Conservation (phyloP, 2,797 vertebrate genomes). For the Lophius americanus region DNA sequence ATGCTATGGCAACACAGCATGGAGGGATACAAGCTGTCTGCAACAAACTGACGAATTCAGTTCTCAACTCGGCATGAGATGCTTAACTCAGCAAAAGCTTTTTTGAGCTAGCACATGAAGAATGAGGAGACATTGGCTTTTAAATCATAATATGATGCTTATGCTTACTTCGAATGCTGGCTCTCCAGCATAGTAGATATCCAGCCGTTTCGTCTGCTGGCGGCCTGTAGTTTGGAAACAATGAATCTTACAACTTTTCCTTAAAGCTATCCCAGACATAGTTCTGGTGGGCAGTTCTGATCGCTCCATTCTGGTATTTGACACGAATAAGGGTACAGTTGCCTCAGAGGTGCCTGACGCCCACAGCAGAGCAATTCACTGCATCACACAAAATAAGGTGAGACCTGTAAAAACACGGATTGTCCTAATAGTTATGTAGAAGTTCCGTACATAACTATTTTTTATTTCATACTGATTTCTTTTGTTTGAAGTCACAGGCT, state of each 20-base stretch:
- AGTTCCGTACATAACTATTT: background rate
- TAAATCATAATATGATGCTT: background rate
- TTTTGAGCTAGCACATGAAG: background rate
- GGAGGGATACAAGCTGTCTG: slow-evolving; percentile 1
- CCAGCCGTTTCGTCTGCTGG: background rate
- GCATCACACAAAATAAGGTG: slow-evolving; percentile 91
- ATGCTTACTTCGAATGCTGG: too few species aligned
- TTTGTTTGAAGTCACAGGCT: too few species aligned
- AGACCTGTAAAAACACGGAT: slow-evolving; percentile 16
- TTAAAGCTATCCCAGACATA: slow-evolving; percentile 79
- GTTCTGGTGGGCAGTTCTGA: slow-evolving; percentile 86
- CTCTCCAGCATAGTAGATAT: background rate
- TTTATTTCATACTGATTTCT: too few species aligned
- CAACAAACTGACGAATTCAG: slow-evolving; percentile 6
- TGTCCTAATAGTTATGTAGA: background rate
- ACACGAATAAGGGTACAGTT: slow-evolving; percentile 85
- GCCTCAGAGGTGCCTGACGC: slow-evolving; percentile 79
- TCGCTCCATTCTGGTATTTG: slow-evolving; percentile 86
- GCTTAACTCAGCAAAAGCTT: background rate
- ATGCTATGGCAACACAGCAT: slow-evolving; percentile 1
- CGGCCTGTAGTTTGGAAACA: background rate
- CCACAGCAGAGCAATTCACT: slow-evolving; percentile 86
- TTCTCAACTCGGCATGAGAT: background rate
- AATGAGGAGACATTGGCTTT: background rate
- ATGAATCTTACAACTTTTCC: slow-evolving; percentile 28